Conservation (phyloP, 2,113 vertebrate genomes). For the Cochlearius cochlearius region DNA sequence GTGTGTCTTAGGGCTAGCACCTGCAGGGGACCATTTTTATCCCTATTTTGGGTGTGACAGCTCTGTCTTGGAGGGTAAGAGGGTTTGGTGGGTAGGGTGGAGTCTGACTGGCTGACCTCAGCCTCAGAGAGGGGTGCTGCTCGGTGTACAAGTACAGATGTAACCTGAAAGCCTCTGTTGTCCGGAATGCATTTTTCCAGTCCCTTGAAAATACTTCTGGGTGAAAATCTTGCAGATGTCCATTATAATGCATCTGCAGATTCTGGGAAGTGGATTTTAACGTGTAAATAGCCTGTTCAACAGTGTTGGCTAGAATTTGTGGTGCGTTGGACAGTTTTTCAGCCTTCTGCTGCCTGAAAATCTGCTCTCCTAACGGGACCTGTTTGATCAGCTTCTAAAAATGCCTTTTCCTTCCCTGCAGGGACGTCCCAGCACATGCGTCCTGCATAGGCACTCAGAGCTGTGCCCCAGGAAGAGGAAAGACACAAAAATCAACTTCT, state of each 20-base stretch:
- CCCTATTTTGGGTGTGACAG: neutral
- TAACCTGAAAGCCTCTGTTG: neutral
- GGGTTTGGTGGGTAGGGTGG: neutral
- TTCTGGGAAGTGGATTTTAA: neutral
- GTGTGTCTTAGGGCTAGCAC: neutral
- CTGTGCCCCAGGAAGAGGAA: neutral
- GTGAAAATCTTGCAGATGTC: neutral
- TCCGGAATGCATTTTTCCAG: neutral
- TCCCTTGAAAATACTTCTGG: neutral
- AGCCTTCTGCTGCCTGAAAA: neutral
- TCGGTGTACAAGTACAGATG: neutral
- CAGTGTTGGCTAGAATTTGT: neutral
- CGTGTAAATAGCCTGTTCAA: neutral
- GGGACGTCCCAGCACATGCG: neutral
- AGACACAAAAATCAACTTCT: neutral
- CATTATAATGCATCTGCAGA: neutral
- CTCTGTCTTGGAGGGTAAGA: neutral
- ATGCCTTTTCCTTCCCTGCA: neutral
- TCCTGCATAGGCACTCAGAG: neutral
- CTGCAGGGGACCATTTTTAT: neutral
- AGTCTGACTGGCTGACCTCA: neutral
- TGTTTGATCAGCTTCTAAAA: neutral
- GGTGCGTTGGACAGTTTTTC: neutral
- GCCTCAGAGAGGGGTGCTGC: neutral
- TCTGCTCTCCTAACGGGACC: neutral